Base-by-base conservation (phyloP, 2,888 invertebrate genomes). In the Actias luna region DNA sequence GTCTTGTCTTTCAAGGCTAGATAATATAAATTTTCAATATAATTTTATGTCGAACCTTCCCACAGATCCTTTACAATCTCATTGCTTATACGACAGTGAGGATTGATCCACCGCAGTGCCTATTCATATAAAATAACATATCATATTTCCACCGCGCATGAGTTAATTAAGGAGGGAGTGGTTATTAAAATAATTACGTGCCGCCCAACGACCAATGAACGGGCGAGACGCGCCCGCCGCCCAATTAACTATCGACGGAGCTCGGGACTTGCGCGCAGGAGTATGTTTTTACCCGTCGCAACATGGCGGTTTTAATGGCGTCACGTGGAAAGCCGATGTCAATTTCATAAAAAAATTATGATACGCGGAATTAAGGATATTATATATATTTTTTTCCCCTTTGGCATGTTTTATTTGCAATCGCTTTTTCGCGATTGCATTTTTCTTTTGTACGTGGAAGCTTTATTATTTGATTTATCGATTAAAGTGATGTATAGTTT, bases 131-230 rank as follows among this genome's bases (percentile, higher is more conserved):
- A 50, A 25, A 50, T 50, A 14, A 25, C 22, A 50, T 25, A 50
- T 50, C 46, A 50, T 50, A 50, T 50, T 25, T 50, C 29, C 74
- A 69, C 66, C 62, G 39, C 57, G 61, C 58, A 62, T 59, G 52
- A 36, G 70, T 76, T 87, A 90, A 89, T 89, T 89, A 89, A 86
- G 87, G 82, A 76, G 83, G 91, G 91, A 88, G 91, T 87, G 80
- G 87, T 87, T 88, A 87, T 88, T 88, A 87, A 85, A 81, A 85
- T 91, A 91, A 91, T 91, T 89, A 89, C 83, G 88, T 80, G 68
- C 85, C 85, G 84, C 87, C 84, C 82, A 78, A 70, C 83, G 78
- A 71, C 90, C 92, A 89, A 89, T 88, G 80, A 80, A 79, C 78
- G 74, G 72, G 72, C 84, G 73, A 77, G 77, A 25, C 25, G 46